These are phyloP conservation scores for Halisarca cf. caerulea DNA, from an alignment of 37 sponge, comb jelly and placozoan genomes.

Conservation along the genomic window DNA sequence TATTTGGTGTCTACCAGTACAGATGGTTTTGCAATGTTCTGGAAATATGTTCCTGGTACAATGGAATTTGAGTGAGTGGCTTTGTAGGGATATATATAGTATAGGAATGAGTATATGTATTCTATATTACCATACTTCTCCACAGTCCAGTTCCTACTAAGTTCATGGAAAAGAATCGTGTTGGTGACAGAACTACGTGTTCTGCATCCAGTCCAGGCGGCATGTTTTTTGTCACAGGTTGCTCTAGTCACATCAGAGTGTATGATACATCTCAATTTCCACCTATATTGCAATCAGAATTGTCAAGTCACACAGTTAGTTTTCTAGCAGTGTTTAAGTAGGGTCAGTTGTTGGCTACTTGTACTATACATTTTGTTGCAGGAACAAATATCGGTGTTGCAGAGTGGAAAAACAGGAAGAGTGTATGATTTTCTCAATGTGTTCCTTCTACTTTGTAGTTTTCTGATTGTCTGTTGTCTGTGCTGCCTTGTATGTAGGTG, in stretches of 20 bases:
- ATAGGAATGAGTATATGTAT: conserved; percentile 22
- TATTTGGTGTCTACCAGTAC: conserved; percentile 71
- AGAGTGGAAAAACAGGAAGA: conserved; percentile 23
- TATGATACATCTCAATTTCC: conserved; percentile 57
- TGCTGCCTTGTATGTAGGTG: conserved; percentile 27
- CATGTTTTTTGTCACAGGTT: conserved; percentile 77
- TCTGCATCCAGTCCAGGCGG: conserved; percentile 85
- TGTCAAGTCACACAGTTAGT: conserved; percentile 73
- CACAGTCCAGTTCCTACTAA: conserved; percentile 51
- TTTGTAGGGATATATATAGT: too few species aligned
- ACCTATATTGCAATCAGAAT: conserved; percentile 47
- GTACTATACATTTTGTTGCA: not conserved
- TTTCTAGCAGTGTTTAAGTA: not conserved
- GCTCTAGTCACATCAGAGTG: conserved; percentile 73
- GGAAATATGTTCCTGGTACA: conserved; percentile 58
- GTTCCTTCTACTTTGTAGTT: not conserved
- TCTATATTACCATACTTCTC: not conserved
- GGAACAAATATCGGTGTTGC: conserved; percentile 7
- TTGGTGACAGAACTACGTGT: conserved; percentile 75
- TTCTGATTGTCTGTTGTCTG: not conserved
- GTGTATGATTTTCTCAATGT: not conserved
- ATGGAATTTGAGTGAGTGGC: conserved; percentile 33
- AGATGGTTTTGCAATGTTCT: conserved; percentile 73
- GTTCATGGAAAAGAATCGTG: conserved; percentile 71
- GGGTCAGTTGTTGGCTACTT: not conserved